Evolutionary conservation across 1,140 invertebrate species (phyloP), one percentile per base, ranked within the genome.

Genomic region (Ostrea edulis): DNA sequence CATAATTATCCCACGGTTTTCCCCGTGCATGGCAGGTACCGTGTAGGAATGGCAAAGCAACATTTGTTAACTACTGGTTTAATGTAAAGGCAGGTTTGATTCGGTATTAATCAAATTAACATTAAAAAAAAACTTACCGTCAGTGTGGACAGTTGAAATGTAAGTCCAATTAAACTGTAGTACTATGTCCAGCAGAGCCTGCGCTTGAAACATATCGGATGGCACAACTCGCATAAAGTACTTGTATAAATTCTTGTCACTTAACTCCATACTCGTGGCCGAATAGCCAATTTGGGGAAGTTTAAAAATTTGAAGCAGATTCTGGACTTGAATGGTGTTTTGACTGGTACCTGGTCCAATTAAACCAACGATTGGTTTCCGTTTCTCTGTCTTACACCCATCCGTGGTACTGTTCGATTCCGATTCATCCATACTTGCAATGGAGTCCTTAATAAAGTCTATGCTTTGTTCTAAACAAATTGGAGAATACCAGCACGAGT

Each of bases 281-380:
- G 97, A 97, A 94, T 97, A 98, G 20, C 97, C 97, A 91, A 98
- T 97, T 94, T 97, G 97, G 0, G 97, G 97, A 88, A 97, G 97
- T 91, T 97, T 96, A 93, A 97, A 97, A 4, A 97, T 95, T 93
- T 97, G 97, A 53, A 98, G 95, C 52, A 98, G 94, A 95, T 98
- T 98, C 94, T 98, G 97, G 11, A 98, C 97, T 90, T 97, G 96
- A 83, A 97, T 96, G 0, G 97, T 96, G 4, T 96, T 96, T 11
- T 96, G 96, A 93, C 96, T 96, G 2, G 96, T 96, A 2, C 96
- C 97, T 0, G 97, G 97, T 5, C 97, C 97, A 29, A 97, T 95
- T 3, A 97, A 96, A 5, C 97, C 97, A 11, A 97, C 96, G 44
- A 97, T 95, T 68, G 95, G 95, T 62, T 95, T 95, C 8, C 84